These are phyloP conservation scores for Drosophila bocki DNA, from an alignment of 1,140 invertebrate species.

Conservation along the genomic window DNA sequence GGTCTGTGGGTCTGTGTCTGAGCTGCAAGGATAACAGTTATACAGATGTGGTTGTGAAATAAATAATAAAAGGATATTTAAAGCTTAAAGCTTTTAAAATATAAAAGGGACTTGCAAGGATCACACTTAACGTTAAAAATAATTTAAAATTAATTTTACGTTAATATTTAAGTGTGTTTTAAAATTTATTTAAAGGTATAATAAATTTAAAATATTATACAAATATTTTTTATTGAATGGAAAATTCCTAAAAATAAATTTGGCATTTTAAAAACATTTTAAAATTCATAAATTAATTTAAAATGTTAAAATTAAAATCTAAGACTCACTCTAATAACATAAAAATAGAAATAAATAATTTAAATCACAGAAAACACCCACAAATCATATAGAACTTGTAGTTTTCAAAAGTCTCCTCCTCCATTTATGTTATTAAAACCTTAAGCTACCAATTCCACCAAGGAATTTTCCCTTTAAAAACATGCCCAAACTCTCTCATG, in stretches of 20 bases:
- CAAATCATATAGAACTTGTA: too few relatives aligned
- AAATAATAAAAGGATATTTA: not conserved
- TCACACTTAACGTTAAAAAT: not conserved
- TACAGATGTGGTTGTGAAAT: not conserved
- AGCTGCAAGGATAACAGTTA: conserved; percentile 19
- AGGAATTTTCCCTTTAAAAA: conserved; percentile 8
- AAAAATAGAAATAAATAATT: too few relatives aligned
- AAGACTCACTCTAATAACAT: too few relatives aligned
- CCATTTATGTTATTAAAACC: not conserved
- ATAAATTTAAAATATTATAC: not conserved
- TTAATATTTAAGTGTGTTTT: not conserved
- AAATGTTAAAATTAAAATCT: too few relatives aligned
- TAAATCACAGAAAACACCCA: not conserved
- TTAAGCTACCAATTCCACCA: not conserved
- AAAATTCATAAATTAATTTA: too few relatives aligned
- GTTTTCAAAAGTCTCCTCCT: not conserved
- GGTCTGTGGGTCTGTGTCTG: conserved; percentile 21
- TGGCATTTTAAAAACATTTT: too few relatives aligned
- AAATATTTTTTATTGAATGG: not conserved
- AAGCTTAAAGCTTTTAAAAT: not conserved
- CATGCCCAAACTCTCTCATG: not conserved
- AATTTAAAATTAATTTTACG: not conserved
- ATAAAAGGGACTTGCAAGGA: not conserved
- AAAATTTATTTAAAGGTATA: too few relatives aligned
- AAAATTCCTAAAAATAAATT: too few relatives aligned